Evolutionary conservation across 2,113 vertebrate genomes (phyloP), one percentile per base, ranked within the genome.

Genomic region (Genyomyrus donnyi): DNA sequence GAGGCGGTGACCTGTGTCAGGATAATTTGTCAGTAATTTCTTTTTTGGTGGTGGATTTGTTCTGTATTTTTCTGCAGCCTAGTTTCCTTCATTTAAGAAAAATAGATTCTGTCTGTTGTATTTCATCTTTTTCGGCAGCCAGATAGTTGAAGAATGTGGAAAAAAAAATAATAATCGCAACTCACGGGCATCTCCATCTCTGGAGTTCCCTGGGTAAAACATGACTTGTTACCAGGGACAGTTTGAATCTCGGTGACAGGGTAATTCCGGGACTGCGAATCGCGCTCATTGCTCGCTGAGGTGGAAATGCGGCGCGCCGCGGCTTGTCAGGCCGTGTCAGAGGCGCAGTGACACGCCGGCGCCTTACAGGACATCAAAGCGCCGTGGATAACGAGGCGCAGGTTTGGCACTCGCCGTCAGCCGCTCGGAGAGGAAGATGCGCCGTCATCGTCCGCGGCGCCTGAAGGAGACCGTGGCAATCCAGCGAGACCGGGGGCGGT

Each of bases 271-370:
- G 39, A 58, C 46, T 87, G 66, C 27, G 86, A 89, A 56, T 87
- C n/a, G 31, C 70, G 88, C 45, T 46, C 85, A 56, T 46, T 58
- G 85, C 52, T 35, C 58, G 85, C 50, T 58, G 66, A 87, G 85
- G n/a, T 62, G 89, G 84, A 56, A 88, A 88, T 56, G 42, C 80
- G 39, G 70, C n/a, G 39, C 39, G 48, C 56, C 50, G 3, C 58
- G 27, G 87, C 83, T 83, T 80, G 90, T 88, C 89, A 91, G 85
- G 45, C 77, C 17, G 66, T 88, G 88, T 88, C 89, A 84, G 52
- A 58, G 53, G 19, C 85, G 21, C 85, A 6, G 84, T 48, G 84
- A 90, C 86, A 88, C 21, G 17, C 46, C 74, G 27, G 45, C 24
- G 17, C 53, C n/a, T 31, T 80, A 70, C 83, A 45, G 66, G 39